Evolutionary conservation across 35 echinoderm and acorn worm species (phyloP), one percentile per base, ranked within the genome.

Genomic region (Apostichopus californicus): DNA sequence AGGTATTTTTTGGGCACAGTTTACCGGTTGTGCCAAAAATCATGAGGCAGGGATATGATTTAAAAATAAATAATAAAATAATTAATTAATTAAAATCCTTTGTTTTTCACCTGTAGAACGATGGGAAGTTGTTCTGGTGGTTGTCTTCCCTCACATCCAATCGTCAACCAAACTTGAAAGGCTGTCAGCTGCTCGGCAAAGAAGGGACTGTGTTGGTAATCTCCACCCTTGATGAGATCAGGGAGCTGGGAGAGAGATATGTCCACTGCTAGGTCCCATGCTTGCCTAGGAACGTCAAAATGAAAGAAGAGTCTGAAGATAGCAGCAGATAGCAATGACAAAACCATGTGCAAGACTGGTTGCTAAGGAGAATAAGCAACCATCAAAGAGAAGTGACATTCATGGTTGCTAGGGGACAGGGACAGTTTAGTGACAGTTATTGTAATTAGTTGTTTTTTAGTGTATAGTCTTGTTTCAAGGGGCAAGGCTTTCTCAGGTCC

Each of bases 121-220:
- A 98, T 98, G 2, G 97, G 97, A 12, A 98, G 93, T 85, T 98
- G 97, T 93, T 98, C 97, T 23, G 97, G 97, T 65, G 97, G 97
- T n/a, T 94, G 77, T 84, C 97, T 68, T 13, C 61, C 94, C 55
- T 98, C 93, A 5, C 95, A 98, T 21, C 97, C 97, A 72, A 96
- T 93, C 10, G 95, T 94, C 13, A 98, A 90, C 95, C 97, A 96
- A 13, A 96, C 95, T 66, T 98, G 97, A 81, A 98, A 98, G 21
- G 97, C 97, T 77, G 97, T 98, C 1, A 98, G 92, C 57, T 98
- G 97, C 77, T 98, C 97, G 66, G 95, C 97, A 89, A 98, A 98
- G 93, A 98, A 98, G 14, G 96, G 97, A 90, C 97, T 98, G 56
- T 98, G 97, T 64, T 94, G 93, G 91, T 98, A 98, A 23, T 98